These are phyloP conservation scores for Oligia latruncula DNA, from an alignment of 2,888 invertebrate species.

Conservation along the genomic window DNA sequence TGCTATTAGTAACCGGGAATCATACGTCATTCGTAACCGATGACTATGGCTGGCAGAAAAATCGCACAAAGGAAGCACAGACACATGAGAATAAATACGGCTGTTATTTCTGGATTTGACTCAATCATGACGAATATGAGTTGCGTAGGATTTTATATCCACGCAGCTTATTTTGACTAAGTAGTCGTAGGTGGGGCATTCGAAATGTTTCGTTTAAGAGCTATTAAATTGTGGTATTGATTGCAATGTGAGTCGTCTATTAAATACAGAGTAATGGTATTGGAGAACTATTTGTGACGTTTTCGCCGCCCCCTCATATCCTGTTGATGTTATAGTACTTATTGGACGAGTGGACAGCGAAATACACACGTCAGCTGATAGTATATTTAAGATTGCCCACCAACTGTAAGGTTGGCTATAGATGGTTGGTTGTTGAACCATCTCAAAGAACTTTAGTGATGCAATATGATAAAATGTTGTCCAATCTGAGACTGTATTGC, in stretches of 20 bases:
- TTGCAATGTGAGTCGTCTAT: constrained; percentile 14
- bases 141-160: constrained; percentile 75
- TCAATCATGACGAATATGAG: constrained; percentile 73
- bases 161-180: constrained; percentile 50
- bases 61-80: constrained; percentile 45
- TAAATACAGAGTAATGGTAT: constrained; percentile 7
- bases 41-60: constrained; percentile 36
- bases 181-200: constrained; percentile 56
- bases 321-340: constrained; percentile 24
- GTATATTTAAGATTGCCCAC: neutral
- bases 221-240: constrained; percentile 14
- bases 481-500: neutral
- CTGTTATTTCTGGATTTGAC: constrained; percentile 79
- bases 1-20: constrained; percentile 30
- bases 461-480: constrained; percentile 15
- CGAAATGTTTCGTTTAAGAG: constrained; percentile 16
- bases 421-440: neutral
- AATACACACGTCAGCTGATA: neutral
- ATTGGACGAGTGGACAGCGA: neutral
- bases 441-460: neutral
- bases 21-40: constrained; percentile 20
- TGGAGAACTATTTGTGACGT: constrained; percentile 16
- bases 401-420: neutral
- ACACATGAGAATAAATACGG: constrained; percentile 41
- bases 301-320: constrained; percentile 12